Base-by-base conservation (phyloP, 2,888 invertebrate genomes). In the Noctua janthe region DNA sequence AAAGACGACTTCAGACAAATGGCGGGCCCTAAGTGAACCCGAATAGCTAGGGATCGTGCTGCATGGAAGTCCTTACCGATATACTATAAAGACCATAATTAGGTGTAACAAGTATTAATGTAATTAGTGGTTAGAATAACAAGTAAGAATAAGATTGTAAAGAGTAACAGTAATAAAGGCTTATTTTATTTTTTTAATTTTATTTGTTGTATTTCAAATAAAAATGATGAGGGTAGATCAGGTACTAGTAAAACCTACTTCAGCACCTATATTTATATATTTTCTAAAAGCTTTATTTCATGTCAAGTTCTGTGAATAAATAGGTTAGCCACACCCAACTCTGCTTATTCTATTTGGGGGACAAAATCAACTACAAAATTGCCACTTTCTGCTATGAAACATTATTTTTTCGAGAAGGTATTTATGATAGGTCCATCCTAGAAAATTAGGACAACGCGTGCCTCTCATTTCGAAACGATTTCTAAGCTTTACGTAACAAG, bases 401-500 rank as follows among this genome's bases (percentile, higher is more conserved):
- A 29, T n/a, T 35, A 39, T 35, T 67, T 56, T 5, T 56, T 71
- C 15, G 17, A 49, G 71, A 7, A n/a, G n/a, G 39, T 15, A 47
- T 43, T 49, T 73, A 62, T 71, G n/a, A 76, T 72, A n/a, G n/a
- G 15, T 59, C n/a, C 5, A 72, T 23, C 43, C 35, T 2, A 77
- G 39, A 49, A 59, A 80, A 88, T 82, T 74, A 73, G 10, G 29
- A 62, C 54, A 73, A 71, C 56, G 23, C 35, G 71, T 78, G 29
- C 8, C 51, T 74, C 39, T 71, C 49, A 81, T 81, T 81, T 74
- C 29, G 29, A 56, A 80, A 59, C 67, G 54, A 75, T 69, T 81
- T 78, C 49, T 74, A 81, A 74, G 73, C 56, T 69, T 81, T 74
- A 74, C 73, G 79, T 78, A 79, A 74, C 66, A 59, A 59, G 70